phyloP scores from a whole-genome alignment of 2,888 invertebrate species.

The Drosophila meridionalis region DNA sequence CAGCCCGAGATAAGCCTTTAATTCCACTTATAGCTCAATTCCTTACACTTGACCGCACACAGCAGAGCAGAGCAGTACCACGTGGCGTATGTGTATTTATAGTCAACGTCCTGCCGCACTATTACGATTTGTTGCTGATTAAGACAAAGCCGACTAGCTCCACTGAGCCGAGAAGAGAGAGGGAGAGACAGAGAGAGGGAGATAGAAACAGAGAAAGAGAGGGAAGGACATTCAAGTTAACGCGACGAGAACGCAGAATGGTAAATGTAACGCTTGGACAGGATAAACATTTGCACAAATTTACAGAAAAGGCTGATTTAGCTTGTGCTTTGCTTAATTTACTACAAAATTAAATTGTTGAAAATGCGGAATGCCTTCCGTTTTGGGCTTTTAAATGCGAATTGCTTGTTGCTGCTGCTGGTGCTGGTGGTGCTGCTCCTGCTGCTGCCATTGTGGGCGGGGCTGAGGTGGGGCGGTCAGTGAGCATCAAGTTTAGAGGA shows the following conservation, averaged over 20 bases:
- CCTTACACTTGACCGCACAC: slow-evolving; percentile 18
- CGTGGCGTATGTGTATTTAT: slow-evolving; percentile 61
- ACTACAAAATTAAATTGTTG: slow-evolving; percentile 72
- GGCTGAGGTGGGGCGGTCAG: slow-evolving; percentile 37
- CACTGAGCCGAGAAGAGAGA: slow-evolving; percentile 10
- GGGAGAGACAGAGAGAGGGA: neutral
- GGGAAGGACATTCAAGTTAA: neutral
- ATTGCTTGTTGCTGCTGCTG: slow-evolving; percentile 55
- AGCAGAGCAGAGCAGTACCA: slow-evolving; percentile 13
- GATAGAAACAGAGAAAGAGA: neutral
- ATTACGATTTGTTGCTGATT: slow-evolving; percentile 54
- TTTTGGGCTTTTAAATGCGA: slow-evolving; percentile 52
- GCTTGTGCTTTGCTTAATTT: slow-evolving; percentile 69
- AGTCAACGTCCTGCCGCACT: slow-evolving; percentile 24
- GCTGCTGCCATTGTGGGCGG: slow-evolving; percentile 26
- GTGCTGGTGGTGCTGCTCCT: slow-evolving; percentile 36
- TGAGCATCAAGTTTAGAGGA: slow-evolving; percentile 15
- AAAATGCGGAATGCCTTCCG: slow-evolving; percentile 58
- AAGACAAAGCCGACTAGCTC: slow-evolving; percentile 46
- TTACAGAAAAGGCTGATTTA: slow-evolving; percentile 60
- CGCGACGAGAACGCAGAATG: slow-evolving; percentile 5
- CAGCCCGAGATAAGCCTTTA: slow-evolving; percentile 30
- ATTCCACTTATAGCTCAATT: slow-evolving; percentile 55
- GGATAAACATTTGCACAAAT: slow-evolving; percentile 62
- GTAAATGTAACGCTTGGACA: slow-evolving; percentile 15